A percentile compares a stretch with the other conserved stretches of the same genome.
Conservation (phyloP, 2,113 vertebrate genomes). For the Podarcis cretensis region DNA sequence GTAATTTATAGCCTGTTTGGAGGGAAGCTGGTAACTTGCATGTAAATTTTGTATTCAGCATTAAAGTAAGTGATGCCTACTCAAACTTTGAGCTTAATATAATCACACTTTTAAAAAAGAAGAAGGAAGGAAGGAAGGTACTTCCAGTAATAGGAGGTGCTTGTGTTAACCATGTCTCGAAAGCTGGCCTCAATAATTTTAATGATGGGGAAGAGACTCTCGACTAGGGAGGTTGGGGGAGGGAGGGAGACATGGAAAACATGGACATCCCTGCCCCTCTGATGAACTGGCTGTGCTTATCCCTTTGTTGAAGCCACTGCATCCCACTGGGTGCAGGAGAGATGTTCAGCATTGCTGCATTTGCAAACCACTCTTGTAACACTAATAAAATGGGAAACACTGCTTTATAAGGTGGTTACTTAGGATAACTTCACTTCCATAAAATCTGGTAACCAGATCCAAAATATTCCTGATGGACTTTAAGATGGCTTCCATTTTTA, state of each 20-base stretch:
- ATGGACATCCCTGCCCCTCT: background rate
- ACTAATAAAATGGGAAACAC: background rate
- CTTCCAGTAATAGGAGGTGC: conserved; percentile 57
- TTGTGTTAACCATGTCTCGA: conserved; percentile 29
- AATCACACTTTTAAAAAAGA: too few relatives aligned
- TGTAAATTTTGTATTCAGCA: conserved; percentile 56
- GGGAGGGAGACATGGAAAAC: conserved; percentile 44
- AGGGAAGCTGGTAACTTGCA: conserved; percentile 44
- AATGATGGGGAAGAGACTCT: conserved; percentile 65
- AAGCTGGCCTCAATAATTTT: conserved; percentile 74
- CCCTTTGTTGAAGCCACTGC: background rate
- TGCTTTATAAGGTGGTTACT: background rate
- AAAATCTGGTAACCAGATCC: background rate
- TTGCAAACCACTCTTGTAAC: background rate
- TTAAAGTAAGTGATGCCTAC: conserved; percentile 72
- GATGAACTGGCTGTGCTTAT: background rate
- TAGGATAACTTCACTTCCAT: background rate
- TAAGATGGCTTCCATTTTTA: background rate
- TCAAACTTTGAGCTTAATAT: conserved; percentile 59
- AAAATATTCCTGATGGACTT: background rate
- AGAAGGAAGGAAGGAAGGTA: conserved; percentile 54
- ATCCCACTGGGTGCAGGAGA: background rate
- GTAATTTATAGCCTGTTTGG: background rate
- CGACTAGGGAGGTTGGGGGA: background rate
- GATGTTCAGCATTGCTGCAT: background rate